Conservation (phyloP, 2,113 vertebrate genomes). For the Morone chrysops region DNA sequence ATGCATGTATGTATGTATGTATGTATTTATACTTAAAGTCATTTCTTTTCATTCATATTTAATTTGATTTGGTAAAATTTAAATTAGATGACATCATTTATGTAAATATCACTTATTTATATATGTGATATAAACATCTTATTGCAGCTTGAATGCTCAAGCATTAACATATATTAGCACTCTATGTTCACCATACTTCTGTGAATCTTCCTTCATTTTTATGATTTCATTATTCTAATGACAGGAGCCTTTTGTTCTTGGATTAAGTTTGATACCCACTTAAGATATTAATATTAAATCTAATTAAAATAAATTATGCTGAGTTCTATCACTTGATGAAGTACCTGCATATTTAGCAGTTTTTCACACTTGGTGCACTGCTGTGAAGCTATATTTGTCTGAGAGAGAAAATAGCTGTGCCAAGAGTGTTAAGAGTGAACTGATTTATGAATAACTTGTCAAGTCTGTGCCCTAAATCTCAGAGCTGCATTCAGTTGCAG, state of each 20-base stretch:
- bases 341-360: slow-evolving; percentile 55
- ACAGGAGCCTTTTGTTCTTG: background rate
- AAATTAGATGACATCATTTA: too few species aligned
- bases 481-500: slow-evolving; percentile 21
- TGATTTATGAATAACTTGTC: slow-evolving; percentile 69
- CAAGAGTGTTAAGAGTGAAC: slow-evolving; percentile 46
- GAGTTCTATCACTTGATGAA: slow-evolving; percentile 32
- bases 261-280: slow-evolving; percentile 23
- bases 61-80: background rate
- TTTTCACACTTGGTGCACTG: slow-evolving; percentile 20
- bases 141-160: background rate
- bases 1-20: too few species aligned
- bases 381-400: slow-evolving; percentile 63
- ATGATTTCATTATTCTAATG: slow-evolving; percentile 10
- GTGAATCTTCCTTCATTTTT: background rate
- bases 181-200: background rate
- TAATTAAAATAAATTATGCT: background rate
- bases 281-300: slow-evolving; percentile 16
- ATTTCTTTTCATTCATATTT: background rate
- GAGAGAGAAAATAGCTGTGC: slow-evolving; percentile 66
- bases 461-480: slow-evolving; percentile 31
- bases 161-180: background rate
- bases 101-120: background rate
- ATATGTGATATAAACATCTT: background rate
- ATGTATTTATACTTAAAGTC: background rate